Percentiles rank a stretch among this genome's conserved stretches.
phyloP scores from a whole-genome alignment of 2,888 invertebrate species.

The Drosophila mimica region DNA sequence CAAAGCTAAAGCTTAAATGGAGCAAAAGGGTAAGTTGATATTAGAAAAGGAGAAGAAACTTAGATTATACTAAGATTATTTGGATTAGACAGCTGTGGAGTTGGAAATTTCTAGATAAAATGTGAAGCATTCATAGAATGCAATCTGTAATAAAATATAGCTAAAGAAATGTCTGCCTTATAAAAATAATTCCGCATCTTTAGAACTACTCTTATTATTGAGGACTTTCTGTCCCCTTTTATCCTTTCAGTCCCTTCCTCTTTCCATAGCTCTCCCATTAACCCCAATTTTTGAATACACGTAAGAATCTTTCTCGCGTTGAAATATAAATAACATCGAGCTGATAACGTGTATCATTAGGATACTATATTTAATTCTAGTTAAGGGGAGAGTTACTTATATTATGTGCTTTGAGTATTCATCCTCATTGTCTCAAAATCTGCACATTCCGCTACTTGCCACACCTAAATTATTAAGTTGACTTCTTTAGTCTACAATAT shows the following conservation, averaged over 20 bases:
- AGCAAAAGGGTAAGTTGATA: neutral
- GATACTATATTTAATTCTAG: neutral
- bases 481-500: neutral
- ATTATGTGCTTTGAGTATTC: neutral
- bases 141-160: neutral
- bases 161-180: neutral
- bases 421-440: rapidly evolving
- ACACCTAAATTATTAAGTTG: neutral
- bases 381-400: neutral
- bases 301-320: neutral
- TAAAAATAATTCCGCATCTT: neutral
- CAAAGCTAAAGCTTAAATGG: neutral
- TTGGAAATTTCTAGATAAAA: neutral
- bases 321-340: neutral
- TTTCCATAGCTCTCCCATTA: neutral
- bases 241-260: too few relatives aligned
- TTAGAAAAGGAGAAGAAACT: neutral
- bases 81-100: neutral
- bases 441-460: neutral
- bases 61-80: neutral
- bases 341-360: neutral
- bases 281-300: neutral
- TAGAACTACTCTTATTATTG: neutral
- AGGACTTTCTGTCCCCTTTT: neutral
- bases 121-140: neutral